These are phyloP conservation scores for Meteorus sp. DNA, from an alignment of 1,140 invertebrate species.

Conservation along the genomic window DNA sequence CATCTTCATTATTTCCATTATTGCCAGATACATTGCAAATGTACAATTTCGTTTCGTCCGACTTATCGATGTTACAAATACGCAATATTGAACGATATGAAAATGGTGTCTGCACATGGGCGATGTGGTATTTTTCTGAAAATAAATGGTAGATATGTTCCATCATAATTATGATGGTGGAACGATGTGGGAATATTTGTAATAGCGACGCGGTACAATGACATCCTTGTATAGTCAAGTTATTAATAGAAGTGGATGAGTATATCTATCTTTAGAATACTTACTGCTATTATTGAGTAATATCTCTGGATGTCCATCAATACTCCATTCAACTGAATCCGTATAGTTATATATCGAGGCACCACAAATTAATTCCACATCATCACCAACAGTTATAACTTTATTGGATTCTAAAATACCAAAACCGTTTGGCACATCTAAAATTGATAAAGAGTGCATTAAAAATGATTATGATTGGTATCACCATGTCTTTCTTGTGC, in stretches of 20 bases:
- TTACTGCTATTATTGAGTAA: constrained; percentile 29
- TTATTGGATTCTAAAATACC: constrained; percentile 46
- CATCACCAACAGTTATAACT: constrained; percentile 58
- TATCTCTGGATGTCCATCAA: constrained; percentile 21
- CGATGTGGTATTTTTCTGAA: constrained; percentile 35
- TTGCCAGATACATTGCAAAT: constrained; percentile 37
- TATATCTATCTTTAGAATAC: constrained; percentile 12
- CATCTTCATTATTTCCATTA: constrained; percentile 27
- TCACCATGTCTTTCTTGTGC: not conserved
- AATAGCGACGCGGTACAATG: too few species aligned
- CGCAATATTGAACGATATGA: constrained; percentile 40
- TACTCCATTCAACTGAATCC: constrained; percentile 51
- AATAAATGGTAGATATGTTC: constrained; percentile 9
- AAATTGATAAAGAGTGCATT: constrained; percentile 32
- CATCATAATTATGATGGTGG: not conserved
- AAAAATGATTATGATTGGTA: not conserved
- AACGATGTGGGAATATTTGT: too few species aligned
- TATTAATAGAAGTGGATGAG: constrained; percentile 7
- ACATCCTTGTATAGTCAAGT: constrained; percentile 12
- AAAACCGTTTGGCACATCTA: constrained; percentile 49
- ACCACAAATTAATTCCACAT: constrained; percentile 59
- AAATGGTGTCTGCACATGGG: constrained; percentile 30
- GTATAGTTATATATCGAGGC: constrained; percentile 62
- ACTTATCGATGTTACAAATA: constrained; percentile 36
- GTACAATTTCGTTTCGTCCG: constrained; percentile 33